Evolutionary conservation across 2,113 vertebrate genomes (phyloP).

Genomic region (Scomber japonicus): DNA sequence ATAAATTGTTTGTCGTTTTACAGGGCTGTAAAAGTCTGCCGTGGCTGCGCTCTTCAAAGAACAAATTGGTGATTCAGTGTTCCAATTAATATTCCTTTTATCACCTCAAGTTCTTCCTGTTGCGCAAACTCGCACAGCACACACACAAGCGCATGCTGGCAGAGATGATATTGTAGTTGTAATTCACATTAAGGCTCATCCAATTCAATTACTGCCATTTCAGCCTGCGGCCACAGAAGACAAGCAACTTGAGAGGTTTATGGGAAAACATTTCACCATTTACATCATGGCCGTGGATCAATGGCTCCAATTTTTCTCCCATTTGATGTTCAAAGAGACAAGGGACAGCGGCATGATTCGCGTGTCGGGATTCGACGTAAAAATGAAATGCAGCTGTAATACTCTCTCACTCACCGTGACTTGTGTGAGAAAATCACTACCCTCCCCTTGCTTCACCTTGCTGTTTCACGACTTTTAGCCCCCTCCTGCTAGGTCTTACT

Average conservation of each 20-base stretch:
- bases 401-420: conserved; percentile 32
- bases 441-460: background rate
- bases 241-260: conserved; percentile 78
- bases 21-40: conserved; percentile 53
- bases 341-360: conserved; percentile 19
- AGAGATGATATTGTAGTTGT: conserved; percentile 72
- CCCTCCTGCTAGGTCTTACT: background rate
- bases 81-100: conserved; percentile 75
- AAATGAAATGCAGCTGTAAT: conserved; percentile 74
- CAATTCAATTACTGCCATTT: conserved; percentile 77
- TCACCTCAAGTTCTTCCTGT: conserved; percentile 46
- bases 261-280: conserved; percentile 77
- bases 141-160: background rate
- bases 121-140: background rate
- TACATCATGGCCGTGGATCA: conserved; percentile 69
- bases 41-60: conserved; percentile 33
- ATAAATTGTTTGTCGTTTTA: conserved; percentile 72
- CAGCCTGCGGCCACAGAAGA: conserved; percentile 50
- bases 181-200: conserved; percentile 73
- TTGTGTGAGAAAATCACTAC: conserved; percentile 23
- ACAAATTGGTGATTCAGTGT: conserved; percentile 76
- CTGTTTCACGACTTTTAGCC: background rate
- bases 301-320: conserved; percentile 73
- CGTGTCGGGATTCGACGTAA: conserved; percentile 4
- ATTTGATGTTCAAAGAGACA: conserved; percentile 43